A percentile compares a stretch with the other conserved stretches of the same genome.
These are phyloP conservation scores for Gouania willdenowi DNA, from an alignment of 2,797 vertebrate species.

Conservation along the genomic window DNA sequence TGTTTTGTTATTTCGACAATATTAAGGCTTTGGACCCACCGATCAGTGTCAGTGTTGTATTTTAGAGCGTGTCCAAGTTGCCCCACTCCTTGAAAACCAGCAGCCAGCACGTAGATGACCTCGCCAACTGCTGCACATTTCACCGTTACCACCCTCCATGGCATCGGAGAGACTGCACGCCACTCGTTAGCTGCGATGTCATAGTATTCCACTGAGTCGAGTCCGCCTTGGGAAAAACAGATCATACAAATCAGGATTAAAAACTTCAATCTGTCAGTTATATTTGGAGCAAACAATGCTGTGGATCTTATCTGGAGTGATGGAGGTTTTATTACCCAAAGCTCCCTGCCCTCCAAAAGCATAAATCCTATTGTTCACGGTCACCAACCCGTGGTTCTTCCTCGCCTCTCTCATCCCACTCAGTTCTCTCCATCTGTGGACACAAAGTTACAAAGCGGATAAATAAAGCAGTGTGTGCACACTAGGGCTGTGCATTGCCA, in stretches of 20 bases:
- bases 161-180: conserved; percentile 89
- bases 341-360: conserved; percentile 93
- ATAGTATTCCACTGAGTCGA: conserved; percentile 95
- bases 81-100: conserved; percentile 94
- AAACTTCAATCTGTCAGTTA: not conserved
- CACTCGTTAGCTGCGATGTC: conserved; percentile 92
- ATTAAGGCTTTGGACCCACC: conserved; percentile 42
- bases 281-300: not conserved
- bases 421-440: conserved; percentile 94
- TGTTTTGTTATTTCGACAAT: not conserved
- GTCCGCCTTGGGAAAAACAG: too few relatives aligned
- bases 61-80: conserved; percentile 91
- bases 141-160: conserved; percentile 93
- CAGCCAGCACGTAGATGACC: conserved; percentile 91
- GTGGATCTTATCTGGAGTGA: not conserved
- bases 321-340: conserved; percentile 75
- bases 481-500: too few relatives aligned
- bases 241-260: not conserved
- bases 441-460: not conserved
- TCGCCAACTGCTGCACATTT: conserved; percentile 92
- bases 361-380: conserved; percentile 95
- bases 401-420: conserved; percentile 93
- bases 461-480: too few relatives aligned
- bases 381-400: conserved; percentile 94
- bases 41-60: conserved; percentile 92